Evolutionary conservation across 2,888 invertebrate genomes (phyloP), one percentile per base, ranked within the genome.

Genomic region (Limnephilus rhombicus): DNA sequence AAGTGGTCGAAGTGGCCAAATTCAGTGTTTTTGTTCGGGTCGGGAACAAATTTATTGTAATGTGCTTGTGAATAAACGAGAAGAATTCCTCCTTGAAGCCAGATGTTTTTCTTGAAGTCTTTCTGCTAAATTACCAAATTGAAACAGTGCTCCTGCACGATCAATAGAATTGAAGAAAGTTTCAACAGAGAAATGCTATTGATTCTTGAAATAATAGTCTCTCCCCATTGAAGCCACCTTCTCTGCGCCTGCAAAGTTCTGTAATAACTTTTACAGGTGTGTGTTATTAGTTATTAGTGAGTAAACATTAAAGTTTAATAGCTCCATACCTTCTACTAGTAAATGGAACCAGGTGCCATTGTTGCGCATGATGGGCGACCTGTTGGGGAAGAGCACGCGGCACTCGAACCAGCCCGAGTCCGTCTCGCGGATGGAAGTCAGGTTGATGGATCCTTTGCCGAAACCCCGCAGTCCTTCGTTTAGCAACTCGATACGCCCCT

Each of bases 331-430:
- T 95, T 98, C 98, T 80, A 99, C 99, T 91, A 98, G 97, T 92
- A 99, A 97, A 95, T 98, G 97, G 95, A 98, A 98, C 97, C 98
- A 98, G 41, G 99, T 98, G 94, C 99, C 99, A 95, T 99, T 99
- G 95, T 98, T 98, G 94, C 98, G 96, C 49, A 97, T 97, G 94
- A 97, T 98, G n/a, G 98, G 98, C 91, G 98, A 97, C 94, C 98
- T 97, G 95, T 98, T 98, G 93, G 99, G 98, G 95, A 98, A 99
- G 94, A 98, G 97, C 93, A 99, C 97, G 95, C 97, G 97, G 96
- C 99, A 99, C 96, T 98, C 98, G 96, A 98, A 99, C 97, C 98
- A 98, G 94, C 99, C 99, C 94, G 98, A 97, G 95, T 99, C 99
- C 90, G 98, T 97, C 95, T 98, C 98, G 93, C 98, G 97, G 94